These are phyloP conservation scores for Drosophila willistoni DNA, from an alignment of 1,140 invertebrate genomes.

Conservation along the genomic window DNA sequence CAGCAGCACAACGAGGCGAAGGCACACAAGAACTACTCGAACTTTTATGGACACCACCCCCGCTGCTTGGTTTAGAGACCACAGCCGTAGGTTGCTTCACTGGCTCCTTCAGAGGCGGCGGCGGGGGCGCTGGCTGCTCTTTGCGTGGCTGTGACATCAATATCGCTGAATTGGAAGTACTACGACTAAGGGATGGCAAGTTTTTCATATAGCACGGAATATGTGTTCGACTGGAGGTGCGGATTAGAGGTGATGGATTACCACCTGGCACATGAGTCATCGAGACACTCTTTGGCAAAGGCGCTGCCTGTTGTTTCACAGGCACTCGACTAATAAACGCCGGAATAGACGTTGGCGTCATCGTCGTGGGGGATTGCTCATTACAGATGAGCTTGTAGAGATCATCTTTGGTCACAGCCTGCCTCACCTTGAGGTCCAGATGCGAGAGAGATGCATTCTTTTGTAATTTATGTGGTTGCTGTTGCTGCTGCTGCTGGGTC, in stretches of 20 bases:
- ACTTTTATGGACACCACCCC: constrained; percentile 53
- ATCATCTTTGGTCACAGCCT: constrained; percentile 82
- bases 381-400: constrained; percentile 82
- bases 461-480: constrained; percentile 68
- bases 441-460: constrained; percentile 81
- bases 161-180: constrained; percentile 78
- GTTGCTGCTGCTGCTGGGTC: constrained; percentile 39
- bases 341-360: constrained; percentile 3
- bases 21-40: constrained; percentile 61
- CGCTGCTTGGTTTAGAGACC: constrained; percentile 17
- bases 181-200: constrained; percentile 72
- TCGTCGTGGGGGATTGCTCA: constrained; percentile 53
- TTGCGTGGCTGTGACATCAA: constrained; percentile 50
- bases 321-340: constrained; percentile 66
- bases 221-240: constrained; percentile 73
- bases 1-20: constrained; percentile 59
- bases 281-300: constrained; percentile 75
- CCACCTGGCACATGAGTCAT: constrained; percentile 70
- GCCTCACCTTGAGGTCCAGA: constrained; percentile 74
- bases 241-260: constrained; percentile 33
- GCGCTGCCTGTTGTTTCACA: constrained; percentile 54
- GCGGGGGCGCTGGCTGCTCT: not conserved
- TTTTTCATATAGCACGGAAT: constrained; percentile 82
- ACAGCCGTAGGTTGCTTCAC: constrained; percentile 12
- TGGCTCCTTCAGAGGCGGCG: constrained; percentile 22